Base-by-base conservation (phyloP, 2,888 invertebrate species). In the Timandra comae region DNA sequence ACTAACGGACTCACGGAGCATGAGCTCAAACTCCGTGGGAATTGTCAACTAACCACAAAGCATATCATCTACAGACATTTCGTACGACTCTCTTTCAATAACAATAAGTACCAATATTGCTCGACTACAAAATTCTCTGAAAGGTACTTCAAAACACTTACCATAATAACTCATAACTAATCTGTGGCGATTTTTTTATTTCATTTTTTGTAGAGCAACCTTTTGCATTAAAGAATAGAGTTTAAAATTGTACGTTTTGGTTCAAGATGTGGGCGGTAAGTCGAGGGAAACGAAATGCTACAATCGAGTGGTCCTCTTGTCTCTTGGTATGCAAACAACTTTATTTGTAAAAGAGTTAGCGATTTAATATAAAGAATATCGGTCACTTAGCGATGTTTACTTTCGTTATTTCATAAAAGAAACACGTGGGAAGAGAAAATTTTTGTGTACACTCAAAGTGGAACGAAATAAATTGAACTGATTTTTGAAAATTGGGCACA, bases 1-100 rank as follows among this genome's bases (percentile, higher is more conserved):
- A 31, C 43, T 67, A 76, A 74, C 72, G 74, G 74, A 37, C 45
- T 63, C 62, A 69, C 67, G 63, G 67, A 64, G 71, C 65, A 68
- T 58, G 60, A 59, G 60, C 56, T 53, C 66, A 56, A 62, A 60
- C 62, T 53, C 47, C 76, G 76, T 78, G 77, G 69, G 78, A 78
- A 77, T 63, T 63, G 63, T 69, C 72, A 73, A 71, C 71, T 59
- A 35, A 51, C 45, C 47, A 24, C 35, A 38, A 43, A 46, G 41
- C 40, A 49, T 41, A 40, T 33, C 27, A 37, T 27, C 33, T 25
- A 33, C 21, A 29, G 23, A n/a, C n/a, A n/a, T n/a, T n/a, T n/a
- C n/a, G n/a, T n/a, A n/a, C n/a, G n/a, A n/a, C n/a, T n/a, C n/a
- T n/a, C n/a, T 28, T 29, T 30, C 33, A 30, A 22, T 16, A 25